These are phyloP conservation scores for Silurus meridionalis DNA, from an alignment of 2,113 vertebrate species.

Conservation along the genomic window DNA sequence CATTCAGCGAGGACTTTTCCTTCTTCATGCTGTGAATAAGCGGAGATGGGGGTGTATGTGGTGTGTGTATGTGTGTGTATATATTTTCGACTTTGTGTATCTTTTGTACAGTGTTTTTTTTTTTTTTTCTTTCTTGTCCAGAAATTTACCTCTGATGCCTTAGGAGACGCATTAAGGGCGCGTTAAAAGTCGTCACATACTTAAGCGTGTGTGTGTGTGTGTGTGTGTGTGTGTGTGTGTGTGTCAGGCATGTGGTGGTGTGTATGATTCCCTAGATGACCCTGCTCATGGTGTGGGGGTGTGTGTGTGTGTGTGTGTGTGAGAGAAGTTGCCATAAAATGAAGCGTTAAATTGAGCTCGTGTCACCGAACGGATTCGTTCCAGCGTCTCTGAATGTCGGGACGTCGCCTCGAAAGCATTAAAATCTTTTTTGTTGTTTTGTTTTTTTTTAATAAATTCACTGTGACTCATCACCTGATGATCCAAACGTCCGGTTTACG, in stretches of 20 bases:
- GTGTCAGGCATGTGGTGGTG: conserved; percentile 25
- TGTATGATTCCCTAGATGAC: not conserved
- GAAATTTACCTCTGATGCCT: conserved; percentile 74
- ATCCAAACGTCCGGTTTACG: not conserved
- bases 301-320: too few relatives aligned
- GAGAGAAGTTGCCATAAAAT: not conserved
- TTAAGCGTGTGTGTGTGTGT: conserved; percentile 48
- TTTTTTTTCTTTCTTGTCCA: conserved; percentile 11
- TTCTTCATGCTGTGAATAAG: conserved; percentile 11
- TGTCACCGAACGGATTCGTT: not conserved
- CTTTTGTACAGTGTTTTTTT: conserved; percentile 34
- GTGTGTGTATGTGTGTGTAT: conserved; percentile 68
- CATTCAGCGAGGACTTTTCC: not conserved
- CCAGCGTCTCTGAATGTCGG: not conserved
- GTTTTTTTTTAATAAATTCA: conserved; percentile 60
- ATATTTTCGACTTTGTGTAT: conserved; percentile 40
- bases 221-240: conserved; percentile 51
- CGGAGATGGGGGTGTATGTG: not conserved
- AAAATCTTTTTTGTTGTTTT: conserved; percentile 32
- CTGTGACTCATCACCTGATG: conserved; percentile 66
- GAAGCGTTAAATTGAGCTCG: not conserved
- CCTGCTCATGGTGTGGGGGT: not conserved
- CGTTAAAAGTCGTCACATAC: not conserved
- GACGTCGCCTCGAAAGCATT: not conserved
- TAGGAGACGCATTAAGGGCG: conserved; percentile 61